Base-by-base conservation (phyloP, 2,888 invertebrate species). In the Lottia scabra region DNA sequence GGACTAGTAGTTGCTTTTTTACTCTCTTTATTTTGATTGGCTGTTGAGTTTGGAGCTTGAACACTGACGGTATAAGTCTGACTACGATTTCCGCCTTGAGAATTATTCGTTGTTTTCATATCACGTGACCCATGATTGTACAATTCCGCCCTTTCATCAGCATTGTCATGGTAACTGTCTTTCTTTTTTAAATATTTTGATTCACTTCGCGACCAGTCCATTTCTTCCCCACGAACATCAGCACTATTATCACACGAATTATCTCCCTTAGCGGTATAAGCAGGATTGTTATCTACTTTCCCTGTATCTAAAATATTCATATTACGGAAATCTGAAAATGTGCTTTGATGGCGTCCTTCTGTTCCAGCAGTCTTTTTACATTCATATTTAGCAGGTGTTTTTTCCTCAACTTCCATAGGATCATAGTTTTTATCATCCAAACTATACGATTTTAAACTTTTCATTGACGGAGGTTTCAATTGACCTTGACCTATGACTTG, bases 291-390 rank as follows among this genome's bases (percentile, higher is more conserved):
- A 26, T 10, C 12, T 65, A 66, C 65, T 65, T 56, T 72, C 15
- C 73, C 65, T 26, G 68, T 73, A 48, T 82, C 82, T 56, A 81
- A 72, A 44, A 80, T 74, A 72, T 79, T 81, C 15, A 79, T 76
- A 15, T 77, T 78, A 38, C 83, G 78, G 69, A 84, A 84, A 72
- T 85, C 85, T 2, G 82, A 77, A 73, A 85, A 85, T 8, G 83
- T 83, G 26, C 80, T 80, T 30, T 78, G 80, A 73, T 83, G 82
- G 19, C 75, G 76, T 62, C 78, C 80, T 13, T 56, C n/a, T 64
- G 62, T 64, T n/a, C 66, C 13, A 46, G 38, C 15, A 19, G 48
- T 45, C 45, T 67, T 71, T 63, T 65, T 68, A 63, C 67, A 30
- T 4, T 75, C 75, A 6, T 65, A 45, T 65, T 16, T 67, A 16